Evolutionary conservation across 92 coral and sea anemone genomes (phyloP), one percentile per base, ranked within the genome.

Genomic region (Paragorgia papillata): DNA sequence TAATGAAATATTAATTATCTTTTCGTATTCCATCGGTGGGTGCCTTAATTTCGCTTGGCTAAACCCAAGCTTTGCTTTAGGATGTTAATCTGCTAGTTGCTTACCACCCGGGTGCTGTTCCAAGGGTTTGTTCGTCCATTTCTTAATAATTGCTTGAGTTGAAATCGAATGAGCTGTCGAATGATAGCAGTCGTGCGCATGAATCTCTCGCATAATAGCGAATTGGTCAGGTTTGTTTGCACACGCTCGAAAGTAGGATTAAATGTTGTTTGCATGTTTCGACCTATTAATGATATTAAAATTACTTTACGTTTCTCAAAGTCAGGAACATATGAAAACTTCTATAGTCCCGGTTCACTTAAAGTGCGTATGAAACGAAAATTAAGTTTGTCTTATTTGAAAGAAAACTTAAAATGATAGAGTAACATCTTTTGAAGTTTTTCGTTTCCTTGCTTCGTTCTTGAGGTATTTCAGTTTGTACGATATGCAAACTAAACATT

Each of bases 191-290:
- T n/a, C n/a, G n/a, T 0, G 9, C 33, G 59, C 46, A 5, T 3
- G 20, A 24, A 25, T 43, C 27, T 44, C 34, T 8, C 62, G 48
- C 63, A 51, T 25, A 30, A 70, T 50, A 69, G 27, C 61, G 62
- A 69, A 69, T 70, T 70, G 62, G 21, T 70, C 24, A 32, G 1
- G 0, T 41, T 57, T 70, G 63, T 70, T 70, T 70, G 40, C 50
- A 19, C 63, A 50, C 62, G n/a, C 30, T 30, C 24, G 57, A 70
- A 27, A 50, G 63, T 70, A 67, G 77, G 77, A 70, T 70, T 70
- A 70, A 22, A 56, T 56, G 7, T 56, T 56, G 62, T 56, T 56
- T 56, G 22, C 62, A 3, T 22, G 9, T 2, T 2, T 28, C 30
- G 3, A 22, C 13, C 28, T 56, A 56, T 56, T 56, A 56, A 56